These are phyloP conservation scores for Brachyptera putata DNA, from an alignment of 2,888 invertebrate genomes.

Conservation along the genomic window DNA sequence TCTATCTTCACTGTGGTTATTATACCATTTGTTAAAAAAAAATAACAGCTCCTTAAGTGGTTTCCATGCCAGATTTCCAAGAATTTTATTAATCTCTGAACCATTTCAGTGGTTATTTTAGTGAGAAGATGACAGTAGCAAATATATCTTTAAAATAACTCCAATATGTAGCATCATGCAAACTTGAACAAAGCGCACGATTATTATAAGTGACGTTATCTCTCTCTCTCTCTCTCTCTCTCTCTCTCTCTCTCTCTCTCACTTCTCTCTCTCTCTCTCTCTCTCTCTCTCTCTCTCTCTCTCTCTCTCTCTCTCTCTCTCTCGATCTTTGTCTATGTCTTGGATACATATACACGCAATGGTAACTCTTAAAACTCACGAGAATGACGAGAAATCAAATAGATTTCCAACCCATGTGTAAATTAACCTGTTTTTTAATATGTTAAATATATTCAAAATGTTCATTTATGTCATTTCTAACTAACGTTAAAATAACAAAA, in stretches of 20 bases:
- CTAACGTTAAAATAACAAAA: conserved; percentile 2
- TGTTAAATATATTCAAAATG: conserved; percentile 5
- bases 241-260: not conserved
- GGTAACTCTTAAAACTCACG: conserved; percentile 6
- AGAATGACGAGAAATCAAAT: conserved; percentile 12
- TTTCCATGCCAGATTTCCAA: too few species aligned
- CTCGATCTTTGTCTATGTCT: too few species aligned
- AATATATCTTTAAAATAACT: conserved; percentile 12
- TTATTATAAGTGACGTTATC: conserved; percentile 2
- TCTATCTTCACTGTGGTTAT: too few species aligned
- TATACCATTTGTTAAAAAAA: too few species aligned
- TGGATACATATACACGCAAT: conserved; percentile 17
- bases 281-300: not conserved
- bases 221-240: not conserved
- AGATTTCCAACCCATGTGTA: conserved; percentile 20
- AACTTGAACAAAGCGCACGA: conserved; percentile 18
- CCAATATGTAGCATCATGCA: conserved; percentile 15
- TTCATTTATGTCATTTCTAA: conserved; percentile 14
- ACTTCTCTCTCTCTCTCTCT: not conserved
- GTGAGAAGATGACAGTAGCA: conserved; percentile 18
- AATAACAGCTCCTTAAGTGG: too few species aligned
- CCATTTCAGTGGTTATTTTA: conserved; percentile 10
- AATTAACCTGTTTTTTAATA: conserved; percentile 19
- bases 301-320: not conserved
- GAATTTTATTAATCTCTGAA: not conserved